Evolutionary conservation across 2,113 vertebrate genomes (phyloP), one percentile per base, ranked within the genome.

Genomic region (Microtus montanus): DNA sequence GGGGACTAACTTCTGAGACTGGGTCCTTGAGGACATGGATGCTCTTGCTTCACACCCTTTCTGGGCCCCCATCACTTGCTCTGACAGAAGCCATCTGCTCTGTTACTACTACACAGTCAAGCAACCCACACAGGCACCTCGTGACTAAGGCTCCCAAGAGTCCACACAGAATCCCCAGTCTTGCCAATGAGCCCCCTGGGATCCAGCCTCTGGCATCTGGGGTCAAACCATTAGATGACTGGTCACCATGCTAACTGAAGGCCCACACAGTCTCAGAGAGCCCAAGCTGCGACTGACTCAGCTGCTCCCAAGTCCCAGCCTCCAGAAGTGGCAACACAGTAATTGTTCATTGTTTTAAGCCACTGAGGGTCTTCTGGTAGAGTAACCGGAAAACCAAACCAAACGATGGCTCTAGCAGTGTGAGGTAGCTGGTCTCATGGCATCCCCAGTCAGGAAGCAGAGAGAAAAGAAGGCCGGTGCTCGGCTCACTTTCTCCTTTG

Each of bases 11-110:
- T 66, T 82, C 80, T 49, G 47, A 71, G 87, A n/a, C 66, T n/a
- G 8, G 12, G 28, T 49, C 61, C 68, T 35, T 38, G n/a, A 89
- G 26, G n/a, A 47, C 41, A 14, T 24, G 12, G 14, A 30, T 64
- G 4, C 38, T 70, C 38, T 26, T 35, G 64, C 52, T 41, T 74
- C 26, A 1, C 9, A 7, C 35, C n/a, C 9, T 90, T 30, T 87
- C 71, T 30, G 47, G 22, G 64, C 26, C 14, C 19, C 14, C 2
- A 44, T 54, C 19, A 3, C 74, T 73, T 49, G 73, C 41, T n/a
- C 30, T 20, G 10, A 85, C 20, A 49, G 58, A 66, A 47, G 33
- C 19, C 0, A 2, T 66, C 61, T 1, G 0, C 35, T 66, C 24
- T 7, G 22, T n/a, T 20, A 17, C 49, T 35, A 89, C 68, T 24